Conservation (phyloP, 1,140 invertebrate species). For the Armadillidium nasatum region DNA sequence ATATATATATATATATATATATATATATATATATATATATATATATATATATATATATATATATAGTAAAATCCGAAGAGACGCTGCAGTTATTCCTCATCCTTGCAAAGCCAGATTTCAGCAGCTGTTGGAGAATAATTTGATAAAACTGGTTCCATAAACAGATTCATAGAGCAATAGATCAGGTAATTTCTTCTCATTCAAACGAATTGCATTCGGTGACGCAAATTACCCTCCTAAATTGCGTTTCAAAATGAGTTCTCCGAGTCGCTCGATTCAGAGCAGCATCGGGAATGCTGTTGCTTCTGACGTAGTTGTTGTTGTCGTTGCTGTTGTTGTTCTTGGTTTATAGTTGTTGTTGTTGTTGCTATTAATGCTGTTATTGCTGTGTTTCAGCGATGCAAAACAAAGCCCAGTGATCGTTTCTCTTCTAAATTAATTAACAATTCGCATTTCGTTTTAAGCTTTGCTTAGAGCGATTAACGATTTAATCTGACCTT, state of each 20-base stretch:
- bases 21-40: no score
- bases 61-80: no score
- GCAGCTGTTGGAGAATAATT: no score
- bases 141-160: background rate
- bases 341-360: no score
- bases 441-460: background rate
- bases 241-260: slow-evolving; percentile 5
- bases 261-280: background rate
- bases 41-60: no score
- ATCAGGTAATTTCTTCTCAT: slow-evolving; percentile 1
- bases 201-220: background rate
- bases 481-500: background rate
- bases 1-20: background rate
- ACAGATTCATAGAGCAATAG: background rate
- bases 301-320: no score
- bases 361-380: no score
- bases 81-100: no score
- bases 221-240: background rate
- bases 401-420: slow-evolving; percentile 1
- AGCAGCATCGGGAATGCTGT: background rate
- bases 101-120: no score
- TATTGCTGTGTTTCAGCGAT: background rate
- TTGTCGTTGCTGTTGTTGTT: no score
- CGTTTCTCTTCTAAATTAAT: background rate
- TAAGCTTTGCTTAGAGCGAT: slow-evolving; percentile 3